These are phyloP conservation scores for Strigamia transsilvanica DNA, from an alignment of 2,888 invertebrate species.

Conservation along the genomic window DNA sequence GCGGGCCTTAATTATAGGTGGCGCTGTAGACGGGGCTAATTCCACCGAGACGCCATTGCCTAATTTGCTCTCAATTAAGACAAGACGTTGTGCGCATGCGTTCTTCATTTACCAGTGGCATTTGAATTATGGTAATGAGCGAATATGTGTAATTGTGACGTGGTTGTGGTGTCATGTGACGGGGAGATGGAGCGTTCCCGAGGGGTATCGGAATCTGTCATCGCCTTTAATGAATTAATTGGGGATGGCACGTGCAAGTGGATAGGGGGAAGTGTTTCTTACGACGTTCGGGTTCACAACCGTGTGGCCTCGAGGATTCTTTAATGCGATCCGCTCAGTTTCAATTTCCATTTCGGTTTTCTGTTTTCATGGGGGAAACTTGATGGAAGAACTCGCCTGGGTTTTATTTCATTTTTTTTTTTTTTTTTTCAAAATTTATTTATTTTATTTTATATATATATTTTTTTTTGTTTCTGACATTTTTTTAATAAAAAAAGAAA, in stretches of 20 bases:
- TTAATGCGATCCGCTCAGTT: constrained; percentile 22
- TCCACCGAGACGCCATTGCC: constrained; percentile 35
- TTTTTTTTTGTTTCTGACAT: not conserved
- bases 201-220: constrained; percentile 13
- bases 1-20: constrained; percentile 48
- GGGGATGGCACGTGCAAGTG: constrained; percentile 13
- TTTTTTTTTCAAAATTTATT: not conserved
- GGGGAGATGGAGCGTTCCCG: not conserved
- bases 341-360: not conserved
- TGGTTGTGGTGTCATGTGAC: not conserved
- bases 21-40: constrained; percentile 29
- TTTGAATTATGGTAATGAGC: constrained; percentile 33
- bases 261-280: not conserved
- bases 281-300: not conserved
- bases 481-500: not conserved
- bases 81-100: constrained; percentile 35
- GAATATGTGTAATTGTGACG: constrained; percentile 37
- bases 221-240: constrained; percentile 33
- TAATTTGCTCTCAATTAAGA: constrained; percentile 50
- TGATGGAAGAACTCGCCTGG: not conserved
- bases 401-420: not conserved
- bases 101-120: constrained; percentile 27
- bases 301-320: constrained; percentile 9
- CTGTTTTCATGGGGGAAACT: not conserved
- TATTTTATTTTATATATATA: not conserved